These are phyloP conservation scores for Cyphomyrmex costatus DNA, from an alignment of 1,140 invertebrate species.

Conservation along the genomic window DNA sequence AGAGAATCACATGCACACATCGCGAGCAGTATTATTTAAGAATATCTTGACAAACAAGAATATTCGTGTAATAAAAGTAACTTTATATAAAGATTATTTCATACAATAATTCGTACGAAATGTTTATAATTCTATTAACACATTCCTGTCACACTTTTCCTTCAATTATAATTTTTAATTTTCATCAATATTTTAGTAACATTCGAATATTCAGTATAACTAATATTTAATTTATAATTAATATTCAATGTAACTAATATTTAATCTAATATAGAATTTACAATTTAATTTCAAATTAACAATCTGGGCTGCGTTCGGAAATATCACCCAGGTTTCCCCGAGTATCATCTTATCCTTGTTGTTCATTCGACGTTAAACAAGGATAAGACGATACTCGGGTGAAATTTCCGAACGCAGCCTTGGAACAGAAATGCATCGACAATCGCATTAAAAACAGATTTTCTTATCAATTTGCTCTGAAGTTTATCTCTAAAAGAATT, in stretches of 20 bases:
- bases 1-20: constrained; percentile 23
- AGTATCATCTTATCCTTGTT: too few species aligned
- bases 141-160: neutral
- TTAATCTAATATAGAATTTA: neutral
- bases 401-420: too few species aligned
- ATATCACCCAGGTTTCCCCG: too few species aligned
- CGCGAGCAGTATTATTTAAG: constrained; percentile 1
- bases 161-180: neutral
- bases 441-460: neutral
- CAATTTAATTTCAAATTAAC: neutral
- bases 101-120: neutral
- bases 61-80: neutral
- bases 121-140: neutral
- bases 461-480: neutral
- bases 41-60: constrained; percentile 19
- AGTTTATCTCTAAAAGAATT: neutral
- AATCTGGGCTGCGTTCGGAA: too few species aligned
- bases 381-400: too few species aligned
- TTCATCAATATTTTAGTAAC: neutral
- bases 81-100: neutral
- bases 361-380: too few species aligned
- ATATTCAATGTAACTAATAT: neutral
- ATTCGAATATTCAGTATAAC: neutral
- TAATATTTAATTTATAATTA: constrained; percentile 1
- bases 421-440: neutral